These are phyloP conservation scores for Ammospiza caudacuta DNA, from an alignment of 2,113 vertebrate genomes.

Conservation along the genomic window DNA sequence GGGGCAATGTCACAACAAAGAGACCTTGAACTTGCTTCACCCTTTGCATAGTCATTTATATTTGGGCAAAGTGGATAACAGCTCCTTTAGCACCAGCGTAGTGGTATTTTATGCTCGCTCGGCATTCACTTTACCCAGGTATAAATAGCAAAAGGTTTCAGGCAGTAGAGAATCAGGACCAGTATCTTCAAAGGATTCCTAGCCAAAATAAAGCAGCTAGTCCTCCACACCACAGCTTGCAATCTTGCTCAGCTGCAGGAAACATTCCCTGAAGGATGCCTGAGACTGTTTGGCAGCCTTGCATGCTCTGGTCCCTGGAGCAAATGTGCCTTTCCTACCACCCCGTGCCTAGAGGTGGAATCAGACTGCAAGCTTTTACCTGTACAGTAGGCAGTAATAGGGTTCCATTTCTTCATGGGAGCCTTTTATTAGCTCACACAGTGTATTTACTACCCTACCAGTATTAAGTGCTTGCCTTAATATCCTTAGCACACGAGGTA, in stretches of 20 bases:
- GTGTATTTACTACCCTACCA: neutral
- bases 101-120: neutral
- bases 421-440: constrained; percentile 53
- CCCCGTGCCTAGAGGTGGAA: neutral
- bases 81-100: neutral
- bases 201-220: neutral
- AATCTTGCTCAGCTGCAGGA: neutral
- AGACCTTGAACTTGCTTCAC: constrained; percentile 55
- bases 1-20: neutral
- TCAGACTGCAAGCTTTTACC: constrained; percentile 57
- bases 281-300: neutral
- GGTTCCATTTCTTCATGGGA: constrained; percentile 52
- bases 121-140: constrained; percentile 31
- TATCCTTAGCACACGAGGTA: constrained; percentile 10
- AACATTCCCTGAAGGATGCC: neutral
- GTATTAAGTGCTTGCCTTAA: constrained; percentile 62
- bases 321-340: neutral
- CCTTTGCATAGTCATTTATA: constrained; percentile 23
- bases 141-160: constrained; percentile 54
- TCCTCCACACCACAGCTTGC: neutral
- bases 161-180: neutral
- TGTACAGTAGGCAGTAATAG: constrained; percentile 37
- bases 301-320: neutral
- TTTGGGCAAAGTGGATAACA: constrained; percentile 46
- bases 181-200: constrained; percentile 11